Evolutionary conservation across 2,888 invertebrate species (phyloP), one percentile per base, ranked within the genome.

Genomic region (Keiferia lycopersicella): DNA sequence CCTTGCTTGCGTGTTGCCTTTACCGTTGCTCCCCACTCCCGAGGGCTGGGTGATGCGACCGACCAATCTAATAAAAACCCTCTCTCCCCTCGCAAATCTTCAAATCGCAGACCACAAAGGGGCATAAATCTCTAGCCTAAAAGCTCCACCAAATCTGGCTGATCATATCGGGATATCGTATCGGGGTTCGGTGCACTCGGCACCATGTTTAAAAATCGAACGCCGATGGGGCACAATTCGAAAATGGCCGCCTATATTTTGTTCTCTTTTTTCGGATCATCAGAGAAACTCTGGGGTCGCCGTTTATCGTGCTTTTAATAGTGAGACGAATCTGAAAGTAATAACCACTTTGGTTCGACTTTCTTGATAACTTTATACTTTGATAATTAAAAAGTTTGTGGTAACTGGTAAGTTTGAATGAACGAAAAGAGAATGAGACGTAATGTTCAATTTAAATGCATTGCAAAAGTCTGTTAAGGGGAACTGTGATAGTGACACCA

Each of bases 191-290:
- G 79, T 87, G 90, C 86, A 88, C 88, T 87, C 85, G 77, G 77
- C 82, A 85, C 83, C 85, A 87, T 87, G 81, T 87, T 88, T 86
- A 81, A 88, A 86, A 88, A 79, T 87, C 84, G 82, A 88, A 86
- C 79, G 68, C 76, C 78, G 78, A 84, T 86, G 82, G 79, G 79
- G 77, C 75, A 75, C 73, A 74, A 81, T 78, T 83, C 71, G 70
- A 88, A 87, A 87, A 90, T 88, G 88, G 86, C 84, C 81, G 87
- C 73, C 73, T 51, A 62, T 65, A 71, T 78, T 73, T 65, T 70
- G 59, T 34, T 61, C 64, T 70, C 63, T 69, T 71, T 71, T 69
- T 61, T 12, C 26, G 16, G 26, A 56, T 8, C 30, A 16, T 34
- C 56, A 56, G 56, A 56, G 56, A 67, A 71, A 72, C 66, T 69